phyloP scores from a whole-genome alignment of 2,888 invertebrate species.

The Fragum sueziense region DNA sequence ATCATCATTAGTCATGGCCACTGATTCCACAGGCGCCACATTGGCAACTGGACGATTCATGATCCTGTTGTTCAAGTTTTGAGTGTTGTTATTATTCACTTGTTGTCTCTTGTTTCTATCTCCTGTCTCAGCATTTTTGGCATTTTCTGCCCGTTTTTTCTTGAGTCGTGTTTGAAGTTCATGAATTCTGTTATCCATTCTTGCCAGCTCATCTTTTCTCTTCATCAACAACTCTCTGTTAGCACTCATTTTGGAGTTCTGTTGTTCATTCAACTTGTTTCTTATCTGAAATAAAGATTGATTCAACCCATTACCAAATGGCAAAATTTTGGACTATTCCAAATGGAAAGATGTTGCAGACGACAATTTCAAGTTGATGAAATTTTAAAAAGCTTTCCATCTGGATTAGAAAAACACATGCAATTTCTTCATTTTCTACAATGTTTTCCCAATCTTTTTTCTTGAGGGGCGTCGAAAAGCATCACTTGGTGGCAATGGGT shows the following conservation, averaged over 20 bases:
- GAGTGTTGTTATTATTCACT: conserved; percentile 52
- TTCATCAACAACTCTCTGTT: conserved; percentile 94
- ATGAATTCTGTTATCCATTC: conserved; percentile 95
- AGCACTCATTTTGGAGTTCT: conserved; percentile 93
- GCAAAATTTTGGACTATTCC: too few species aligned
- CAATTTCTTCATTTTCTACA: too few species aligned
- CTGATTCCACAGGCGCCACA: conserved; percentile 83
- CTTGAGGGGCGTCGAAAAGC: too few species aligned
- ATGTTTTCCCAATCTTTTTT: too few species aligned
- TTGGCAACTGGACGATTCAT: conserved; percentile 65
- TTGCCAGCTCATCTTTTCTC: conserved; percentile 94
- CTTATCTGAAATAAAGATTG: conserved; percentile 90
- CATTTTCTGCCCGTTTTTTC: conserved; percentile 91
- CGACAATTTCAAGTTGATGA: too few species aligned
- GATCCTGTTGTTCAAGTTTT: conserved; percentile 59
- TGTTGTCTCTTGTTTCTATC: conserved; percentile 53
- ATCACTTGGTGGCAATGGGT: too few species aligned
- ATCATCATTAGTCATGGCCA: conserved; percentile 72
- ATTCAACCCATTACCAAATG: too few species aligned
- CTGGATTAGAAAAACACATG: too few species aligned
- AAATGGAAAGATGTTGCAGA: too few species aligned
- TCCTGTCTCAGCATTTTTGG: conserved; percentile 59
- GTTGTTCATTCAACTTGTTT: conserved; percentile 97
- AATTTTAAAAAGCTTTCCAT: too few species aligned
- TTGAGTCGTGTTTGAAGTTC: conserved; percentile 96